A percentile compares a stretch with the other conserved stretches of the same genome.
Conservation (phyloP, 2,888 invertebrate genomes). For the Branchinecta sandiegonensis region DNA sequence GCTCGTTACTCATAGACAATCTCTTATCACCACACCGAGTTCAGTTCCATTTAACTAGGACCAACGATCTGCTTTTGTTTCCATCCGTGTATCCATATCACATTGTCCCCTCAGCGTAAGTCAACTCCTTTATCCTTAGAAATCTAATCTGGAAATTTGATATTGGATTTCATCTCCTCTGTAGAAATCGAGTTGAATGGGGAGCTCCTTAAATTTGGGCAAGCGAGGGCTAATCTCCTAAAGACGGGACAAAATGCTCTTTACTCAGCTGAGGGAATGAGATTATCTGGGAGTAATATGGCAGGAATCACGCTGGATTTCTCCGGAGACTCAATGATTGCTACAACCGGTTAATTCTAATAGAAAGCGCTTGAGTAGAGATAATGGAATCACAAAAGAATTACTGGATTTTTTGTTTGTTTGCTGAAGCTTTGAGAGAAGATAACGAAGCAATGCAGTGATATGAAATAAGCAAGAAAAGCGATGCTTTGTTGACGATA, state of each 20-base stretch:
- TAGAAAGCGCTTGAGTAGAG: slow-evolving; percentile 1
- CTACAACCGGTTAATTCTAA: slow-evolving; percentile 7
- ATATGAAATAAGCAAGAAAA: too few species aligned
- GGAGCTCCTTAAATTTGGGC: slow-evolving; percentile 4
- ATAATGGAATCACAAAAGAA: background rate
- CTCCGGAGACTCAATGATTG: slow-evolving; percentile 8
- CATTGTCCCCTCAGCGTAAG: background rate
- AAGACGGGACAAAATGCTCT: slow-evolving; percentile 16
- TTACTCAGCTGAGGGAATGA: slow-evolving; percentile 9
- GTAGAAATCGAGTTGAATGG: background rate
- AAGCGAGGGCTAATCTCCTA: slow-evolving; percentile 15
- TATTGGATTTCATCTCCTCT: slow-evolving; percentile 7
- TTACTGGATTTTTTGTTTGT: too few species aligned
- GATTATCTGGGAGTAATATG: background rate
- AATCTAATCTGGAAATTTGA: slow-evolving; percentile 10
- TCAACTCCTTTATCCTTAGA: background rate
- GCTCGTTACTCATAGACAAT: too few species aligned
- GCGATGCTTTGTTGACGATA: too few species aligned
- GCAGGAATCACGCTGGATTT: slow-evolving; percentile 2
- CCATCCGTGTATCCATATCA: too few species aligned
- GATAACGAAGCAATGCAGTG: too few species aligned
- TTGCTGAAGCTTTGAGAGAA: too few species aligned
- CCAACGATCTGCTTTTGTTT: too few species aligned
- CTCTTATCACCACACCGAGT: too few species aligned
- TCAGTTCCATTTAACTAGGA: too few species aligned